These are phyloP conservation scores for Dascyllus trimaculatus DNA, from an alignment of 2,113 vertebrate genomes.

Conservation along the genomic window DNA sequence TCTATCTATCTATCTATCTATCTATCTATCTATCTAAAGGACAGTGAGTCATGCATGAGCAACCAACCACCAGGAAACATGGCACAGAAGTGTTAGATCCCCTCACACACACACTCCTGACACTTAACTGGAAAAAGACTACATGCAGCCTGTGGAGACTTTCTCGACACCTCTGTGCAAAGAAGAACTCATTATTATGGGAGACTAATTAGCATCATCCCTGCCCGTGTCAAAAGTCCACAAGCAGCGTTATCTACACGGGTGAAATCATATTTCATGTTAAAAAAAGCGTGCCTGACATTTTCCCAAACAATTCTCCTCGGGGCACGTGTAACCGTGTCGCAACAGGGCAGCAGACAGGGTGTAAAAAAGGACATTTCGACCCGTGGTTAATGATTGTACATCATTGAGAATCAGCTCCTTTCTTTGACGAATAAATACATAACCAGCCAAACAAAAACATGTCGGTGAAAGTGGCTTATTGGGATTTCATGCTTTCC, in stretches of 20 bases:
- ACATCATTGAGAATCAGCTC: constrained; percentile 35
- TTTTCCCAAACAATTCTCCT: constrained; percentile 50
- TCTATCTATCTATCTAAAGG: not conserved
- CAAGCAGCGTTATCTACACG: constrained; percentile 27
- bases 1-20: constrained; percentile 22
- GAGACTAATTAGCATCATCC: constrained; percentile 45
- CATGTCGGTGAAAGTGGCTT: not conserved
- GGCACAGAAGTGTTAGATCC: constrained; percentile 61
- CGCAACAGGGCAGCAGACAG: constrained; percentile 42
- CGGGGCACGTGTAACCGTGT: constrained; percentile 36
- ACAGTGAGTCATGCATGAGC: constrained; percentile 64
- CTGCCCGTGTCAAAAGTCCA: constrained; percentile 58
- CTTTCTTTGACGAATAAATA: constrained; percentile 49
- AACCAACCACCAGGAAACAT: constrained; percentile 63
- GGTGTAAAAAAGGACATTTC: constrained; percentile 14
- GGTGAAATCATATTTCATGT: constrained; percentile 58
- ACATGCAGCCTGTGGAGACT: constrained; percentile 35
- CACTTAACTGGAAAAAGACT: constrained; percentile 65
- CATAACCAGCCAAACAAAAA: constrained; percentile 28
- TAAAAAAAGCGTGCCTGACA: constrained; percentile 40
- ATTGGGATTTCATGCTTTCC: not conserved
- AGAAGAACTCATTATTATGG: constrained; percentile 43
- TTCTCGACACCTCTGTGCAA: constrained; percentile 70
- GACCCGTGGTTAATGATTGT: constrained; percentile 70
- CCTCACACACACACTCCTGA: constrained; percentile 46